Evolutionary conservation across 2,113 vertebrate genomes (phyloP).

Genomic region (Corythornis madagascariensis): DNA sequence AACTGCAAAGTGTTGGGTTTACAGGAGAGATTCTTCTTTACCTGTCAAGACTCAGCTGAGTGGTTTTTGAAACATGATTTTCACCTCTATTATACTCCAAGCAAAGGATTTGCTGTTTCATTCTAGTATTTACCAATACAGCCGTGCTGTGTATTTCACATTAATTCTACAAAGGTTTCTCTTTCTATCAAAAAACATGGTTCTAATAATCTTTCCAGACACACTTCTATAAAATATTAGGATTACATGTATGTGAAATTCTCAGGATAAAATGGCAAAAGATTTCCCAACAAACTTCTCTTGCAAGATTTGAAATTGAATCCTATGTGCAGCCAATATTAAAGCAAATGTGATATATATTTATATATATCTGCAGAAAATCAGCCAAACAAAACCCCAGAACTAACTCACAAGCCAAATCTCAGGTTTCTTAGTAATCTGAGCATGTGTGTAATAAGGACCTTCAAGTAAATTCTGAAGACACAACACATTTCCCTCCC

Average conservation of each 20-base stretch:
- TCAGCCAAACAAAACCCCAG: not conserved
- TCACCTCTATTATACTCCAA: not conserved
- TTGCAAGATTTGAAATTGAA: not conserved
- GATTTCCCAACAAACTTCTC: not conserved
- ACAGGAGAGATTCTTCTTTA: not conserved
- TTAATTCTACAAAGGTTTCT: not conserved
- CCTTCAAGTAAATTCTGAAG: not conserved
- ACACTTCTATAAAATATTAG: not conserved
- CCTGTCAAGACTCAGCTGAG: not conserved
- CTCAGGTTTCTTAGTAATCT: not conserved
- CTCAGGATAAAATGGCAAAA: not conserved
- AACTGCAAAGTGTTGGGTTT: not conserved
- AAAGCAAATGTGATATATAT: not conserved
- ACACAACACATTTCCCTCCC: not conserved
- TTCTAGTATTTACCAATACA: constrained; percentile 13
- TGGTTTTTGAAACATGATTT: constrained; percentile 14
- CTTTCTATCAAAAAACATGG: not conserved
- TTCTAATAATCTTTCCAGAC: constrained; percentile 18
- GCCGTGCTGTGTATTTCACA: not conserved
- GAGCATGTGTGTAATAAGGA: not conserved
- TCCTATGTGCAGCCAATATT: not conserved
- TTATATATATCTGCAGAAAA: not conserved
- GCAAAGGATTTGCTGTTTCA: constrained; percentile 29
- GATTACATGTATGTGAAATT: not conserved
- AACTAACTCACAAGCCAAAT: not conserved